Base-by-base conservation (phyloP, 2,113 vertebrate genomes). In the Eulacestoma nigropectus region DNA sequence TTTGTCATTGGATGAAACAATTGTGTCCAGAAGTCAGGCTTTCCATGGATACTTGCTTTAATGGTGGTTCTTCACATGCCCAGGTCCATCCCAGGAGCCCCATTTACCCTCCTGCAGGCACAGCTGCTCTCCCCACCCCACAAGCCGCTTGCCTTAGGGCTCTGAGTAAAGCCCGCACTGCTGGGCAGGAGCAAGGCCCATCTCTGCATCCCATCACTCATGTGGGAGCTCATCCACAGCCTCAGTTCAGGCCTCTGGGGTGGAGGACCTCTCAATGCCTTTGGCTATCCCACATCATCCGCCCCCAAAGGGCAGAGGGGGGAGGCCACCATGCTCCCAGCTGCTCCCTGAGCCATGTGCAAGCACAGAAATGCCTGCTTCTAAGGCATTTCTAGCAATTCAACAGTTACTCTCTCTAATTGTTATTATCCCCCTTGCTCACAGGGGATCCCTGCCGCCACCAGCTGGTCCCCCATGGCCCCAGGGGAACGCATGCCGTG, bases 401-500 rank as follows among this genome's bases (percentile, higher is more conserved):
- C 23, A 62, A 2, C n/a, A 13, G 15, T 22, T 49, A 19, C 20
- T 83, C 6, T 78, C 83, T 50, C 1, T 9, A 50, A 17, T 59
- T 22, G 10, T 14, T 23, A 21, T 26, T 46, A 42, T 16, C 15
- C 6, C 4, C 1, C 7, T 44, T 22, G 55, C 41, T 80, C 44
- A 3, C 14, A 32, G 68, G 39, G 18, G 11, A 27, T 68, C 37
- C 37, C 69, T 70, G 49, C 21, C 44, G 62, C 37, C 16, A 7
- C 23, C 84, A 84, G 44, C 39, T 4, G 1, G 12, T 47, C 39
- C 42, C 26, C 12, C 30, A 5, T 0, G 0, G 18, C 18, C 44
- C 32, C 64, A 49, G 46, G n/a, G 60, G 27, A 80, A 16, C 0
- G 0, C 64, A 37, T 16, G 42, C 80, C 0, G 0, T 3, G 1